These are phyloP conservation scores for Plemyria rubiginata DNA, from an alignment of 2,888 invertebrate species.

Conservation along the genomic window DNA sequence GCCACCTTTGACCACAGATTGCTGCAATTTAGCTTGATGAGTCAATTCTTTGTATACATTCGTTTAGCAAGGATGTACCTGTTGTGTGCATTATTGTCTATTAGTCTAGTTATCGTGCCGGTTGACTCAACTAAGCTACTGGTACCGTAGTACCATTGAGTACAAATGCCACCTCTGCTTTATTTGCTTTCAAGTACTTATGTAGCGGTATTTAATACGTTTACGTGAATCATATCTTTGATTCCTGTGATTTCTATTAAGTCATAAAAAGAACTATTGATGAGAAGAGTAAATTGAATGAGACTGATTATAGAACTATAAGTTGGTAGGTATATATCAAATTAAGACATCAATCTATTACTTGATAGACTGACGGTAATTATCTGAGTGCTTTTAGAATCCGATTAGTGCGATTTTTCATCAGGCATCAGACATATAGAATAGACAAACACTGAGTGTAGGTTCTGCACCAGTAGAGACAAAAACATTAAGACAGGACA, in stretches of 20 bases:
- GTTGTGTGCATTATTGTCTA: slow-evolving; percentile 19
- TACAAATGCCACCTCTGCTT: slow-evolving; percentile 18
- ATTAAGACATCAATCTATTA: no score
- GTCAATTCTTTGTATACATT: slow-evolving; percentile 18
- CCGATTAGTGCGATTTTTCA: no score
- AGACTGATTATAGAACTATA: not conserved
- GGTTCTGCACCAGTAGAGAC: no score
- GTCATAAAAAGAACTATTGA: slow-evolving; percentile 3
- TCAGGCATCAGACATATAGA: no score
- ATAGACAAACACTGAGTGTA: no score
- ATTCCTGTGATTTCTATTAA: slow-evolving; percentile 17
- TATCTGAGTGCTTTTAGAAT: no score
- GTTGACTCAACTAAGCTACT: slow-evolving; percentile 35
- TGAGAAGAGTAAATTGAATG: not conserved
- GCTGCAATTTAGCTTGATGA: slow-evolving; percentile 21
- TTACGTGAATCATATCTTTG: slow-evolving; percentile 33
- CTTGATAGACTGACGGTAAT: no score
- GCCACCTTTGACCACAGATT: slow-evolving; percentile 13
- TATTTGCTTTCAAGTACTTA: slow-evolving; percentile 23
- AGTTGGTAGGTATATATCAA: no score
- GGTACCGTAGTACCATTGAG: not conserved
- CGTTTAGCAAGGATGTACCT: slow-evolving; percentile 10
- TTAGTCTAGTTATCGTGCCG: slow-evolving; percentile 24
- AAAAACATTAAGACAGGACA: no score
- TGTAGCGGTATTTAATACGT: slow-evolving; percentile 21